Evolutionary conservation across 2,888 invertebrate species (phyloP), one percentile per base, ranked within the genome.

Genomic region (Eledone cirrhosa): DNA sequence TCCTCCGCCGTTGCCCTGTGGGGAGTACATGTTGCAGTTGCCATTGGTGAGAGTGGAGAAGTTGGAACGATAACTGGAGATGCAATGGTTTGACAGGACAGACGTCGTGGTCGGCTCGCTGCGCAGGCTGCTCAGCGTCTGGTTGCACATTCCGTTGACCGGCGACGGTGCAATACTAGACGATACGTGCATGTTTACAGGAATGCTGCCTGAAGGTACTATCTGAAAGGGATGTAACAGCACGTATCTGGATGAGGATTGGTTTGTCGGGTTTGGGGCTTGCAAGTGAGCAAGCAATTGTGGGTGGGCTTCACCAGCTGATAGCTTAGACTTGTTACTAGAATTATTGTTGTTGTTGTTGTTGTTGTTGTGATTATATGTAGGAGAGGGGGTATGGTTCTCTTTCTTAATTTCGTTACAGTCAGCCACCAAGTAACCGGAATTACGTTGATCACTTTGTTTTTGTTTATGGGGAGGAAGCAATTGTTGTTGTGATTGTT

Each of bases 271-370:
- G 63, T 77, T 77, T 8, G 81, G 80, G n/a, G 86, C 82, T 33
- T 84, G 86, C n/a, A 88, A 83, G 74, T 88, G 87, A 78, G 88
- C 88, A 77, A 88, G 82, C n/a, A 88, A 83, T 77, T 88, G 87
- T 0, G 88, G 88, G 80, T 88, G 88, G 13, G 87, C 85, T 77
- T 88, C 87, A 27, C 83, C 84, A 7, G 87, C 87, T 3, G 87
- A 86, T 29, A 83, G 82, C 67, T 83, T 83, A 41, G 80, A 76
- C 76, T 82, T 83, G 77, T 80, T 79, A 29, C 59, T 77, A 13
- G 78, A 29, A 16, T 24, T 48, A 59, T 59, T 48, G 22, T 31
- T 41, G 48, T 8, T 75, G 65, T 1, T 41, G 76, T n/a, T 13
- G 72, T 14, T 19, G 48, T 77, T 74, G 48, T 78, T 75, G 41